Base-by-base conservation (phyloP, 2,888 invertebrate species). In the Rhimphoctona megacephalus region DNA sequence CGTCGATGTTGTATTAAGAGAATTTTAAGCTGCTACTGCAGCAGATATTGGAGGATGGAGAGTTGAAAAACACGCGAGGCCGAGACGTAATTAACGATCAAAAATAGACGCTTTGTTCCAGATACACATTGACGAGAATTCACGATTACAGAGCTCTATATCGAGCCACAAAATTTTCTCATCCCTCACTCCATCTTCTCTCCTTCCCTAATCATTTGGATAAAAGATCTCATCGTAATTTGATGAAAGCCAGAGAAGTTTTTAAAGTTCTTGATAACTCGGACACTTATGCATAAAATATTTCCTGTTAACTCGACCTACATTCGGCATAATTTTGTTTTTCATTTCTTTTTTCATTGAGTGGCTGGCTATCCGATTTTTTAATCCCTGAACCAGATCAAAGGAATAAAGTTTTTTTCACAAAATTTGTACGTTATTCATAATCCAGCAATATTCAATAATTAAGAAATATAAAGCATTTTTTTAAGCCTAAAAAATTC, bases 71-170 rank as follows among this genome's bases (percentile, higher is more conserved):
- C 54, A 43, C 57, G 73, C 79, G 57, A 67, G 52, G 46, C 46
- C 67, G 17, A 17, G 25, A 39, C 66, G 73, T 74, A 73, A 83
- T 79, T 74, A 74, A 73, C 79, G 54, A 67, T 22, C 83, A 36
- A 67, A 57, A 83, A 83, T 64, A 49, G 39, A 84, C 39, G 67
- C 49, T 25, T 61, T 30, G 46, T 30, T 33, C 52, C 22, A 30
- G 72, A 76, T n/a, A n/a, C n/a, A n/a, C 54, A 61, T 61, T 43
- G 25, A 57, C n/a, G n/a, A n/a, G n/a, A n/a, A n/a, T n/a, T n/a
- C n/a, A n/a, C n/a, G n/a, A n/a, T n/a, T n/a, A n/a, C n/a, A n/a
- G n/a, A n/a, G n/a, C 43, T 72, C 4, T 52, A 72, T 73, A 33
- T 73, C 54, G 33, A 73, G 22, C 54, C 54, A 54, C 19, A 14